Percentiles rank a stretch among this genome's conserved stretches.
Evolutionary conservation across 2,888 invertebrate species (phyloP).

Genomic region (Fragum whitleyi): DNA sequence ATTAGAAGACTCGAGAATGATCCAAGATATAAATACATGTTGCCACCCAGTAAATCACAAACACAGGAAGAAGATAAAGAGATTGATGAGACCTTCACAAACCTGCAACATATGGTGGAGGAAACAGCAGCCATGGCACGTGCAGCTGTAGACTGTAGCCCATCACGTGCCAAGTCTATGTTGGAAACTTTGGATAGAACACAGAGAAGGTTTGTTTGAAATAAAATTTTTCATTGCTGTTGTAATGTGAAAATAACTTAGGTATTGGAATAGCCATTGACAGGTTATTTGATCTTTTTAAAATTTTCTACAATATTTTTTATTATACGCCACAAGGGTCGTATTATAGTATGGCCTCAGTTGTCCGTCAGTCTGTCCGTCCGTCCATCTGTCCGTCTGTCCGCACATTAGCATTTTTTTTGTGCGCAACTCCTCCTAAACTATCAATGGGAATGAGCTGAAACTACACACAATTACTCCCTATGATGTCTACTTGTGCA

Average conservation of each 20-base stretch:
- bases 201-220: conserved; percentile 53
- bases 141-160: conserved; percentile 76
- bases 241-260: not conserved
- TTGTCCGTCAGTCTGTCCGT: no score
- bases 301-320: no score
- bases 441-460: no score
- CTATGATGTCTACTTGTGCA: no score
- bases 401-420: no score
- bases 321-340: no score
- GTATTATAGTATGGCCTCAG: no score
- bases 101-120: conserved; percentile 76
- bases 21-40: conserved; percentile 56
- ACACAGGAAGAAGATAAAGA: conserved; percentile 52
- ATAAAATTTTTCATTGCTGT: not conserved
- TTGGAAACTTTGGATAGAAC: conserved; percentile 62
- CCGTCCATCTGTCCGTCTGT: no score
- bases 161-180: conserved; percentile 68
- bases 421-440: no score
- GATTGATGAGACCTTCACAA: conserved; percentile 69
- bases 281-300: no score
- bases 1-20: conserved; percentile 59
- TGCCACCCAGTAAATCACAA: conserved; percentile 48
- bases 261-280: no score
- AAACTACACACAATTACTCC: no score
- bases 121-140: conserved; percentile 80